Base-by-base conservation (phyloP, 2,888 invertebrate genomes). In the Erpobdella octoculata region DNA sequence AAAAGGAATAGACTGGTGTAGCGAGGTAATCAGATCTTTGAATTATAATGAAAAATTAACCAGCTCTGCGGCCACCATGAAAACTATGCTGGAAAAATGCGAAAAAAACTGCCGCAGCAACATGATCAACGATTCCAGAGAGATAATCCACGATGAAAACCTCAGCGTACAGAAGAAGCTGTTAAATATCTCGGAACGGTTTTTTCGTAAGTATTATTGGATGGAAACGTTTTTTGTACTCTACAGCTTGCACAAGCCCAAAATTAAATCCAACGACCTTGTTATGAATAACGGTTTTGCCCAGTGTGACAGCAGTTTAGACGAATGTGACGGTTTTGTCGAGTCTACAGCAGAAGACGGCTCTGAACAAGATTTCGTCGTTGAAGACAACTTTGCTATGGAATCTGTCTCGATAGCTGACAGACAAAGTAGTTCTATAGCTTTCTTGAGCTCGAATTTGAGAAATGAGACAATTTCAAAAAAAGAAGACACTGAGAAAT, bases 151-250 rank as follows among this genome's bases (percentile, higher is more conserved):
- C 6, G 28, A 53, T 12, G 53, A 53, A 53, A 53, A 21, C 21
- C 21, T 21, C 15, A 28, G 28, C 28, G 21, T 53, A 25, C 53
- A 4, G 28, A 53, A 28, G 21, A 53, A 15, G 21, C 53, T 53
- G 1, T 8, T 53, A 53, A 53, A 53, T 25, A 53, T 53, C 1
- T 53, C 53, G 28, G 53, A 53, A 18, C 21, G 21, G 8, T 53
- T 25, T 53, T 9, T 53, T 28, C 21, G 28, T 2, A 53, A 53
- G 28, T 53, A 53, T 53, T 53, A 53, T 53, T 53, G 53, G 53
- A 53, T 53, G 53, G 53, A 53, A 28, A 53, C 53, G 6, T 53
- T 53, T 53, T 53, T 53, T 28, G 28, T 53, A 53, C 28, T 53
- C 28, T 53, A 53, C 53, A 53, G 28, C 21, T 53, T 53, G 28